phyloP scores from a whole-genome alignment of 1,140 invertebrate genomes.

The Drosophila kanapiae region DNA sequence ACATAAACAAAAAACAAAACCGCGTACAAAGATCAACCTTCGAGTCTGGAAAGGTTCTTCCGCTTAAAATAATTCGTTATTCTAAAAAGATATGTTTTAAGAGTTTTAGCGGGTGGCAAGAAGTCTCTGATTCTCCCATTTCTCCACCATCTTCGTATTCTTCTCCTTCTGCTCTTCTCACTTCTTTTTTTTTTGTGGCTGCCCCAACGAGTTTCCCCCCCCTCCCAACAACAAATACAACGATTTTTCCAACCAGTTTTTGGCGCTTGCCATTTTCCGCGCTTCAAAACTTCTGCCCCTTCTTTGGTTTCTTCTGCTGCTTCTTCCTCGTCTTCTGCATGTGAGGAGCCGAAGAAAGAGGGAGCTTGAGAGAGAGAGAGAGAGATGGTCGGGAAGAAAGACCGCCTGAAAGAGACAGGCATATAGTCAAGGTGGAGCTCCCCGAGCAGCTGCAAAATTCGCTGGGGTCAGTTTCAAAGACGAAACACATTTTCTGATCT shows the following conservation, averaged over 20 bases:
- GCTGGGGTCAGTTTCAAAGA: conserved; percentile 39
- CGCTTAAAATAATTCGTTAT: conserved; percentile 48
- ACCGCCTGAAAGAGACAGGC: conserved; percentile 13
- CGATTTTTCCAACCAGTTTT: conserved; percentile 81
- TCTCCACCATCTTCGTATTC: conserved; percentile 36
- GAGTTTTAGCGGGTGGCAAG: conserved; percentile 60
- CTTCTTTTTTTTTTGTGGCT: conserved; percentile 27
- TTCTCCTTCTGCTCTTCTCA: conserved; percentile 23
- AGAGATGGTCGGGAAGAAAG: conserved; percentile 22
- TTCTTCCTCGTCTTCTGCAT: conserved; percentile 23
- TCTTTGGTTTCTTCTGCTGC: conserved; percentile 30
- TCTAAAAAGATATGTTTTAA: conserved; percentile 5
- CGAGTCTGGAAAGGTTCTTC: conserved; percentile 56
- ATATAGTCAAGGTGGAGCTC: conserved; percentile 24
- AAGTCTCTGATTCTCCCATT: conserved; percentile 39
- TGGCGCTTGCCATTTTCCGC: conserved; percentile 81
- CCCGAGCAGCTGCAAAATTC: conserved; percentile 45
- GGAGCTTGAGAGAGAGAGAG: conserved; percentile 6
- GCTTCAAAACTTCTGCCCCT: conserved; percentile 61
- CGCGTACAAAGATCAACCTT: conserved; percentile 57
- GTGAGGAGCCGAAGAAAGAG: conserved; percentile 26
- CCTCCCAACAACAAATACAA: conserved; percentile 30
- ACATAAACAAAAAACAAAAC: conserved; percentile 65
- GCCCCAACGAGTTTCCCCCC: conserved; percentile 50
- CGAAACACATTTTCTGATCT: conserved; percentile 19